Base-by-base conservation (phyloP, 2,888 invertebrate genomes). In the Antitype chi region DNA sequence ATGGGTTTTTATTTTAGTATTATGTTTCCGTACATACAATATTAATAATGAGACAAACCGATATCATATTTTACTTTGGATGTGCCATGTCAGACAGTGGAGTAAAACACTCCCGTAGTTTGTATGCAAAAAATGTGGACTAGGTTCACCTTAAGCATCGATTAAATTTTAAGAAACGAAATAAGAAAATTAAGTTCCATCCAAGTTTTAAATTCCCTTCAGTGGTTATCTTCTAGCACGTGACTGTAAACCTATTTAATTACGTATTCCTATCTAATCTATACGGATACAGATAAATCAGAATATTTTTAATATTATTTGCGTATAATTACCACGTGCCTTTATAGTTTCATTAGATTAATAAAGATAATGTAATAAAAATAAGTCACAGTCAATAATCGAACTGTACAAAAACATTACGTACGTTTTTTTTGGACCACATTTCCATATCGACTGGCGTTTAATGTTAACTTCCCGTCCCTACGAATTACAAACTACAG, bases 181-280 rank as follows among this genome's bases (percentile, higher is more conserved):
- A 23, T 23, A 15, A 62, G 47, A 64, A 11, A 13, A 25, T 17
- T 13, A 8, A 11, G 20, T 47, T 47, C 20, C 20, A 7, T 25
- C 7, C 4, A 47, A 25, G 7, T 47, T 66, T 47, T 25, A 13
- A 66, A 66, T 66, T 66, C 5, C 25, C 43, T 25, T 6, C 13
- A 28, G 9, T 23, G 23, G 1, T 67, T 32, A 74, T 74, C 25
- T 47, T 53, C 23, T 20, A 74, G 3, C 72, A 77, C 17, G 20
- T 77, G 76, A 49, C 11, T 70, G 9, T 32, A n/a, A 43, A n/a
- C 15, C 17, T 53, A 43, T 43, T 17, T 25, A 49, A 77, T 74
- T 62, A 73, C 15, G 28, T n/a, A 49, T 7, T 1, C 9, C n/a
- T 63, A 74, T 74, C 81, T 78, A 11, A 81, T 78, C 55, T 52